Evolutionary conservation across 2,888 invertebrate species (phyloP), one percentile per base, ranked within the genome.

Genomic region (Drosophila leonis): DNA sequence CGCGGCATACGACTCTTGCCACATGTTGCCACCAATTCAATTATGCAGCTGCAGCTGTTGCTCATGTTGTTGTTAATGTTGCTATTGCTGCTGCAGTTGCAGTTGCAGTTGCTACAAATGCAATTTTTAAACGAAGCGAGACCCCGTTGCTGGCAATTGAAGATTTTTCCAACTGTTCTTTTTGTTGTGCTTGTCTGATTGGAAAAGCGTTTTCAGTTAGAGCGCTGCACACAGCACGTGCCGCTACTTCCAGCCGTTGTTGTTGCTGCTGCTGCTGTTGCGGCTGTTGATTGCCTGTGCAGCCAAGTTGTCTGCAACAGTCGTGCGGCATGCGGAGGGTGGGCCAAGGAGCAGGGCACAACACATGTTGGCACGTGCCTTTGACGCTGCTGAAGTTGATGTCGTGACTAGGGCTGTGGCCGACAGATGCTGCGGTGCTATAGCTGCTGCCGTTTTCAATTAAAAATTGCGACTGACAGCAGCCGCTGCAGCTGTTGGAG

Each of bases 391-490:
- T 77, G 72, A 64, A 52, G 79, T 70, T 74, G 73, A 74, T 65
- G 80, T 67, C 57, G 71, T 66, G 71, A 66, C 77, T 56, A 65
- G 56, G 41, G 64, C 80, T 75, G 80, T 72, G 49, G 24, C 31
- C 68, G 72, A 73, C 77, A 75, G 73, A 55, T 72, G 74, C 64
- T 74, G 74, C 57, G 72, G 65, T 54, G 73, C 48, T 48, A n/a
- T 10, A 27, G 48, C 29, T 31, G 78, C 71, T 82, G 88, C 72
- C 77, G 75, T 83, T 91, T 92, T 91, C 91, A 92, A 92, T 92
- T 92, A 92, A 92, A 92, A 90, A 82, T 56, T 83, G 90, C 83
- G 79, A 88, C 80, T 90, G 91, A 89, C 90, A 91, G 90, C 92
- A 91, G 91, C 90, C 46, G 13, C 84, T 83, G 84, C 79, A 90